Evolutionary conservation across 2,888 invertebrate species (phyloP).

Genomic region (Oxystoma pomonae): DNA sequence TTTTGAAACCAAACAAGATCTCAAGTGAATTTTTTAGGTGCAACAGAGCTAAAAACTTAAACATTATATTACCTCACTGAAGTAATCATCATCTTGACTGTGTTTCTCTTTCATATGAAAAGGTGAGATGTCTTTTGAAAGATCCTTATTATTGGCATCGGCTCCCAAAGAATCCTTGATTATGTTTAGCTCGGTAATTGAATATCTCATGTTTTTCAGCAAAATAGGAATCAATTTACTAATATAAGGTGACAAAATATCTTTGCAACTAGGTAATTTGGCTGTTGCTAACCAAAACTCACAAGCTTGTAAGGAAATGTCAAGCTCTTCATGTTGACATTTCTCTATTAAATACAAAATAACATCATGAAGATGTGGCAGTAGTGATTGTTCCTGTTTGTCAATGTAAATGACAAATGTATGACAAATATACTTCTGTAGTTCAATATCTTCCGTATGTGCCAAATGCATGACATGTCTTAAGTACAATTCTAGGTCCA

Average conservation of each 20-base stretch:
- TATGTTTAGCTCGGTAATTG: slow-evolving; percentile 91
- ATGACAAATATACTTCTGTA: slow-evolving; percentile 95
- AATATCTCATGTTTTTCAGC: slow-evolving; percentile 96
- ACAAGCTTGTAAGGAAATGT: slow-evolving; percentile 95
- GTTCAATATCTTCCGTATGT: slow-evolving; percentile 90
- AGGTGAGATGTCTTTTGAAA: slow-evolving; percentile 95
- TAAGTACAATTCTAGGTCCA: slow-evolving; percentile 51
- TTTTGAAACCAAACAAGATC: too few relatives aligned
- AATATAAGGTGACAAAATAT: slow-evolving; percentile 82
- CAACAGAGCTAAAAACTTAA: too few relatives aligned
- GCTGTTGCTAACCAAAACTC: slow-evolving; percentile 98
- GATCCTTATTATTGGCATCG: slow-evolving; percentile 93
- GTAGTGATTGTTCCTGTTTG: slow-evolving; percentile 79
- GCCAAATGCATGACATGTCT: slow-evolving; percentile 89
- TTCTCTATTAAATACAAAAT: slow-evolving; percentile 96
- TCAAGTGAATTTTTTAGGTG: too few relatives aligned
- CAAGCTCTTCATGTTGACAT: slow-evolving; percentile 88
- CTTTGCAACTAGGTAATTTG: slow-evolving; percentile 89
- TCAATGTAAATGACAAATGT: slow-evolving; percentile 94
- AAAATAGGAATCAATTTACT: slow-evolving; percentile 84
- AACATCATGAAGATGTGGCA: slow-evolving; percentile 94
- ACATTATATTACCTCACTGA: slow-evolving; percentile 44
- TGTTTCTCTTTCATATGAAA: slow-evolving; percentile 76
- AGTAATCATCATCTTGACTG: slow-evolving; percentile 49
- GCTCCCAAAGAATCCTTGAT: slow-evolving; percentile 92